phyloP scores from a whole-genome alignment of 2,888 invertebrate species.

The Drosophila algonquin region DNA sequence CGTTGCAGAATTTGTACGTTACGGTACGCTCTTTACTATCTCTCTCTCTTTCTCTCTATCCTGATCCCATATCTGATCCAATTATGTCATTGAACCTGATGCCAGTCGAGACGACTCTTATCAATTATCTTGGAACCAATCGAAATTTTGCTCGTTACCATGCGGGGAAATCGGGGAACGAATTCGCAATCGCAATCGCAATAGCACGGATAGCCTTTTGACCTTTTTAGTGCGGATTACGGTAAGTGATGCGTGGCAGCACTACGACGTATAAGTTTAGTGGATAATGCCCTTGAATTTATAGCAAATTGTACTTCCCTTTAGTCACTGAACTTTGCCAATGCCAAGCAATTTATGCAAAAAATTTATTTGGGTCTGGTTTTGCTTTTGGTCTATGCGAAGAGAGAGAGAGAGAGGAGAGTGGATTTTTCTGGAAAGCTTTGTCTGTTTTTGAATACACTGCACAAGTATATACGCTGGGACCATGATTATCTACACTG shows the following conservation, averaged over 20 bases:
- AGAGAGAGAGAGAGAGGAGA: neutral
- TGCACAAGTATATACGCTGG: neutral
- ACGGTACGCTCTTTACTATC: slow-evolving; percentile 9
- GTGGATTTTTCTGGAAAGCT: neutral
- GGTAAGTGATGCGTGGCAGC: neutral
- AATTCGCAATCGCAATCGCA: slow-evolving; percentile 13
- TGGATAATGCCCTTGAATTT: slow-evolving; percentile 2
- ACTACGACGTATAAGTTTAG: neutral
- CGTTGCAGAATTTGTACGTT: neutral
- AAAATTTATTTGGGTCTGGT: slow-evolving; percentile 34
- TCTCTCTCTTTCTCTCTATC: slow-evolving; percentile 13
- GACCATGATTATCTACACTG: neutral
- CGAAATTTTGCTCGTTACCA: slow-evolving; percentile 47
- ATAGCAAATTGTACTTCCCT: slow-evolving; percentile 30
- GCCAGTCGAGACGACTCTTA: slow-evolving; percentile 22
- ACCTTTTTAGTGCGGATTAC: slow-evolving; percentile 22
- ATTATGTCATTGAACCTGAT: slow-evolving; percentile 63
- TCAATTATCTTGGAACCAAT: slow-evolving; percentile 50
- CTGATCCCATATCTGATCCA: neutral
- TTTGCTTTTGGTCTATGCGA: slow-evolving; percentile 11
- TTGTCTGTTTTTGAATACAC: neutral
- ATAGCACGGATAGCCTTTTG: slow-evolving; percentile 36
- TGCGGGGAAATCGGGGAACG: slow-evolving; percentile 30
- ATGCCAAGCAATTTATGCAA: slow-evolving; percentile 43
- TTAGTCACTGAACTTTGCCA: slow-evolving; percentile 41